These are phyloP conservation scores for Thamnophis sirtalis DNA, from an alignment of 2,113 vertebrate species.

Conservation along the genomic window DNA sequence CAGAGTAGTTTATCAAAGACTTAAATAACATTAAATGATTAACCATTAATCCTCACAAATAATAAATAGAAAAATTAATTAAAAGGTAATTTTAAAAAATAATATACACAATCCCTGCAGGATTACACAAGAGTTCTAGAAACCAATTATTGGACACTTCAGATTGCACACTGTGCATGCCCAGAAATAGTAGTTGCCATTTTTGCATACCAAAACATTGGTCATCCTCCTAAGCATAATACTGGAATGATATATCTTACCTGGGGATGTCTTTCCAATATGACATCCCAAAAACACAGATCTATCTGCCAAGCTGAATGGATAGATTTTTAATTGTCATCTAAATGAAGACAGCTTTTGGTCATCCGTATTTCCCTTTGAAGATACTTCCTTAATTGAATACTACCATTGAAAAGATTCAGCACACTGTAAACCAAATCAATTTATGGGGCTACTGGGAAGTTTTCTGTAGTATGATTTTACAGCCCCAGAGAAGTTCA, in stretches of 20 bases:
- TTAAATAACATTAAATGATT: not conserved
- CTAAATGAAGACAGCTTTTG: not conserved
- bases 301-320: not conserved
- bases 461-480: not conserved
- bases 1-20: not conserved
- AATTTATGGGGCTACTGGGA: not conserved
- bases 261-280: not conserved
- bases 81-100: not conserved
- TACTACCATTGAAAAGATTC: not conserved
- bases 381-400: not conserved
- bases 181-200: not conserved
- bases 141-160: not conserved
- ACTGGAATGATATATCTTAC: not conserved
- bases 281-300: not conserved
- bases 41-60: not conserved
- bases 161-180: not conserved
- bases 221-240: not conserved
- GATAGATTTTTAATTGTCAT: not conserved
- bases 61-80: not conserved
- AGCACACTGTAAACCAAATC: not conserved
- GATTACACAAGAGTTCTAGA: not conserved
- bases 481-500: not conserved
- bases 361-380: not conserved
- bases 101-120: not conserved
- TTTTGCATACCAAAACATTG: not conserved